Base-by-base conservation (phyloP, 2,888 invertebrate species). In the Abrostola tripartita region DNA sequence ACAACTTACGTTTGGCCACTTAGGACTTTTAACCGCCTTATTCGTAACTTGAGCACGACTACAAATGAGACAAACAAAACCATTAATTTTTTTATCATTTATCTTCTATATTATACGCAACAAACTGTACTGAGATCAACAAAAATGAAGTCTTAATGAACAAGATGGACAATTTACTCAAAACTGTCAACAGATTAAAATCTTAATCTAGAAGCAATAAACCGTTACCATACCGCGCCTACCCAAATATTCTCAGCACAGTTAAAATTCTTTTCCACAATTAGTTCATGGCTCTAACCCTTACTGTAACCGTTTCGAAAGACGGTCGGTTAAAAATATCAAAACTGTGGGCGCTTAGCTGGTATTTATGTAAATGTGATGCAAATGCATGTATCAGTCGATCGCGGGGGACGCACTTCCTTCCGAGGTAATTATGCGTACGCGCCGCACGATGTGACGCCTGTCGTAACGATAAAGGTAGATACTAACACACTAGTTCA, bases 301-400 rank as follows among this genome's bases (percentile, higher is more conserved):
- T 41, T 35, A 61, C 58, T 41, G 58, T 66, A 66, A 74, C 73
- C 74, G 74, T 74, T 73, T 73, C 63, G 58, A 78, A 78, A 72
- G 71, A 72, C 55, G 58, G 69, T 62, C 78, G 76, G 78, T 78
- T 78, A 70, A 69, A 78, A 78, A 73, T 74, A 71, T 70, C 64
- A 71, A 69, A 71, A 71, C 68, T 74, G 71, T 73, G 78, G 71
- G 73, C 74, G 74, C 74, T 70, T 81, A 83, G 82, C 79, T 68
- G 72, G 79, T 67, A 79, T 77, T 76, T 76, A 82, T 82, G 83
- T 73, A 83, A 87, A 89, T 88, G 67, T 66, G 76, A 90, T 90
- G 88, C 79, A 82, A 90, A 90, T 89, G 70, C 75, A 88, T 89
- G 88, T 90, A 90, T 90, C 89, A 75, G 72, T 60, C 72, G 79